phyloP scores from a whole-genome alignment of 2,888 invertebrate genomes.

The Parochlus steinenii region DNA sequence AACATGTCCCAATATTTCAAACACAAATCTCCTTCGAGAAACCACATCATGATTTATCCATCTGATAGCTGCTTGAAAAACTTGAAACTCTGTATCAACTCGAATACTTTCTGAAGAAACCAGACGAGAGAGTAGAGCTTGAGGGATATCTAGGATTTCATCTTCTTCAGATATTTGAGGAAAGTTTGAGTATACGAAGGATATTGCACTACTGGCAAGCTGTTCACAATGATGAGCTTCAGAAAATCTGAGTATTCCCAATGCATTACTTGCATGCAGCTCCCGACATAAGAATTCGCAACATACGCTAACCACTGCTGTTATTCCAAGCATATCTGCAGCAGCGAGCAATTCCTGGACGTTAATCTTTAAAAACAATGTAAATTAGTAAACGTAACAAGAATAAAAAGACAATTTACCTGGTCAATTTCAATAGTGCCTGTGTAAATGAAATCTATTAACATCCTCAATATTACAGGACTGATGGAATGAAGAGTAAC shows the following conservation, averaged over 20 bases:
- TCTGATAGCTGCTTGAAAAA: conserved; percentile 67
- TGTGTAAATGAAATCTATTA: conserved; percentile 79
- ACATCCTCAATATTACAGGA: conserved; percentile 52
- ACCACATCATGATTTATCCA: conserved; percentile 75
- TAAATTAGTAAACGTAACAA: background rate
- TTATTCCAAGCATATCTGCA: conserved; percentile 80
- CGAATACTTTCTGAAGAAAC: conserved; percentile 71
- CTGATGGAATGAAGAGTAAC: conserved; percentile 69
- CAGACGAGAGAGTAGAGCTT: conserved; percentile 57
- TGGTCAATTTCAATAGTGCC: conserved; percentile 38
- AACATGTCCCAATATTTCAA: conserved; percentile 68
- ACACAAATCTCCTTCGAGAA: conserved; percentile 62
- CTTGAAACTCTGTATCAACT: conserved; percentile 81
- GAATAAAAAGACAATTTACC: conserved; percentile 17
- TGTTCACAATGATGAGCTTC: conserved; percentile 72
- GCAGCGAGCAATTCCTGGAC: conserved; percentile 80
- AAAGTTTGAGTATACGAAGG: conserved; percentile 74
- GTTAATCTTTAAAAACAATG: conserved; percentile 34
- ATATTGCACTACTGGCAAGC: conserved; percentile 57
- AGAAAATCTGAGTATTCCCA: conserved; percentile 83
- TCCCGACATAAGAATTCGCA: conserved; percentile 71
- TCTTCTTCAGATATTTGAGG: conserved; percentile 59
- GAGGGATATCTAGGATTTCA: conserved; percentile 69
- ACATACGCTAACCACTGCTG: conserved; percentile 68
- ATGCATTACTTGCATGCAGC: conserved; percentile 70